Conservation (phyloP, 2,888 invertebrate species). For the Ceramica pisi region DNA sequence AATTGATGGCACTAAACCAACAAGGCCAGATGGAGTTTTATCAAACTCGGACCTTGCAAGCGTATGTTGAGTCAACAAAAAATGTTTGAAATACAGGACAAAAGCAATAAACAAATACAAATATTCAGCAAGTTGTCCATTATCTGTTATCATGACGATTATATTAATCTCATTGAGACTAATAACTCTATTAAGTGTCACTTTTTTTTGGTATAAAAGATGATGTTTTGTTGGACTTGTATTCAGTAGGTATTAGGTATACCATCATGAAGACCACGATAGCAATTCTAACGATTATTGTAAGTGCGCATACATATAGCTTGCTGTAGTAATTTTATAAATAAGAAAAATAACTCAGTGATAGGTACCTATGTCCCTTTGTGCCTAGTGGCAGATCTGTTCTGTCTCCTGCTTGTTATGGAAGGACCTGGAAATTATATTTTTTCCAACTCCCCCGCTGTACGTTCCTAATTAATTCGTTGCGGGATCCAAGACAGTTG, state of each 20-base stretch:
- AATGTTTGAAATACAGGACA: slow-evolving; percentile 1
- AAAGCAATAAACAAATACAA: slow-evolving; percentile 5
- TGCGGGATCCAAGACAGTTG: too few species aligned
- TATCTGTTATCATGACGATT: slow-evolving; percentile 28
- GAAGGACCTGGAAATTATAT: too few species aligned
- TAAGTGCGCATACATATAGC: background rate
- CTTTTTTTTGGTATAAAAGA: slow-evolving; percentile 14
- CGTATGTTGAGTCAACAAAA: background rate
- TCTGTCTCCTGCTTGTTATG: too few species aligned
- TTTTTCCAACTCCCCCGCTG: too few species aligned
- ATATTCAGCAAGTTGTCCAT: slow-evolving; percentile 2
- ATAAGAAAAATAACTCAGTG: too few species aligned
- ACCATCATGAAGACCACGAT: slow-evolving; percentile 16
- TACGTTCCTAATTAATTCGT: too few species aligned
- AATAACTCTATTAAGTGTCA: background rate
- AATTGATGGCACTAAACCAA: slow-evolving; percentile 16
- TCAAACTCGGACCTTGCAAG: slow-evolving; percentile 14
- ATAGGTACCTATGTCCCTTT: too few species aligned
- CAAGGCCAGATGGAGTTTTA: slow-evolving; percentile 1
- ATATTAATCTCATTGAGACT: slow-evolving; percentile 31
- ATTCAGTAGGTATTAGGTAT: slow-evolving; percentile 15
- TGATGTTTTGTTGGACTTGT: background rate
- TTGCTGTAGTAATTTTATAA: too few species aligned
- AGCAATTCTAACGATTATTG: slow-evolving; percentile 18
- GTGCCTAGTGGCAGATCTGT: too few species aligned